phyloP scores from a whole-genome alignment of 2,797 vertebrate species.

The Arrhamphus sclerolepis region DNA sequence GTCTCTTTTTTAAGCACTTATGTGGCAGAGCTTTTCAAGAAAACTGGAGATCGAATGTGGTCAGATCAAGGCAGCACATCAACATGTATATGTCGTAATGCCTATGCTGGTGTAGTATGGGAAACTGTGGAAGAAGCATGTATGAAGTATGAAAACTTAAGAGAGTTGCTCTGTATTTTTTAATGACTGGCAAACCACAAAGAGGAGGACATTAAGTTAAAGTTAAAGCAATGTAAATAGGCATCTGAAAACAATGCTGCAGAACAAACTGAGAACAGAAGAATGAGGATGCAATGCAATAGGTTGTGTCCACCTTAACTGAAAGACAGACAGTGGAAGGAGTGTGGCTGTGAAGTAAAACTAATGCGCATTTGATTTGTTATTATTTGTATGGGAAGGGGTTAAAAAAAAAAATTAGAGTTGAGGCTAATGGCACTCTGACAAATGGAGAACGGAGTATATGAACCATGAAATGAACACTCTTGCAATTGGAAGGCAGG shows the following conservation, averaged over 20 bases:
- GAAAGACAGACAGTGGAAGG: constrained; percentile 63
- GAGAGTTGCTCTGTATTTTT: constrained; percentile 19
- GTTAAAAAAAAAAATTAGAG: constrained; percentile 87
- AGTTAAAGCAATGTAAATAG: constrained; percentile 29
- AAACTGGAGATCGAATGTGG: constrained; percentile 30
- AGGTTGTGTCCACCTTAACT: constrained; percentile 57
- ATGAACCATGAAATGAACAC: constrained; percentile 90
- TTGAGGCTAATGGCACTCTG: constrained; percentile 82
- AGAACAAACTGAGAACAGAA: constrained; percentile 22
- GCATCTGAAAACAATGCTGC: constrained; percentile 24
- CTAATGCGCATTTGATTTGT: constrained; percentile 84
- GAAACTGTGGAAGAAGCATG: constrained; percentile 42
- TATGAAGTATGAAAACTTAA: constrained; percentile 21
- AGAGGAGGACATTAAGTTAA: constrained; percentile 13
- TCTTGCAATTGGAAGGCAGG: constrained; percentile 84
- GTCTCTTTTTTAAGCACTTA: constrained; percentile 2
- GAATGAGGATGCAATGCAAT: constrained; percentile 15
- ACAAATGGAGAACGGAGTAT: constrained; percentile 86
- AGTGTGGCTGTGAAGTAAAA: constrained; percentile 68
- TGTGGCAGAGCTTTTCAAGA: constrained; percentile 10
- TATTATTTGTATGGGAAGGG: constrained; percentile 84
- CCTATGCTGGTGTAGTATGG: constrained; percentile 37
- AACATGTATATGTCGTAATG: constrained; percentile 34
- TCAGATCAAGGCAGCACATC: constrained; percentile 55
- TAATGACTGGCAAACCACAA: constrained; percentile 25